A percentile compares a stretch with the other conserved stretches of the same genome.
Evolutionary conservation across 2,888 invertebrate genomes (phyloP).

Genomic region (Loripinus fragilis): DNA sequence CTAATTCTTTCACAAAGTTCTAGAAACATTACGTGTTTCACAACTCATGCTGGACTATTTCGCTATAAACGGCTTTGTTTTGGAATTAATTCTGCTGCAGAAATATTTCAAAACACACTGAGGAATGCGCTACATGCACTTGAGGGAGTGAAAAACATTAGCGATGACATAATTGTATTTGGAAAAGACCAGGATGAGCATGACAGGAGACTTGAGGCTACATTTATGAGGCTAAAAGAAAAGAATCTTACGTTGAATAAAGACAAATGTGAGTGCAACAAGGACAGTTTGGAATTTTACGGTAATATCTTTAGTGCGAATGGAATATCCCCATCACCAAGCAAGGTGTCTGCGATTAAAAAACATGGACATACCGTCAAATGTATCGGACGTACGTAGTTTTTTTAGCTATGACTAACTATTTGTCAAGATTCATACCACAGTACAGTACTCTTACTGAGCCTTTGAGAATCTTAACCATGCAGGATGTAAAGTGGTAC

Average conservation of each 20-base stretch:
- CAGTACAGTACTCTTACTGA: slow-evolving; percentile 55
- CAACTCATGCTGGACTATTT: slow-evolving; percentile 51
- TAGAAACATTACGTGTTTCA: slow-evolving; percentile 63
- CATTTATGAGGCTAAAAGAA: slow-evolving; percentile 36
- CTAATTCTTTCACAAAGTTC: slow-evolving; percentile 55
- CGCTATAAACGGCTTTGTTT: slow-evolving; percentile 39
- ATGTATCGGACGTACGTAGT: slow-evolving; percentile 53
- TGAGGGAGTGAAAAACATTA: slow-evolving; percentile 51
- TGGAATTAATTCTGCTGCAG: slow-evolving; percentile 39
- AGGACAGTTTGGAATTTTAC: slow-evolving; percentile 46
- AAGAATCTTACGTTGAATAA: slow-evolving; percentile 51
- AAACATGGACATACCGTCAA: slow-evolving; percentile 42
- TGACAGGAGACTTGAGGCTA: slow-evolving; percentile 40
- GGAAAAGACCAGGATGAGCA: slow-evolving; percentile 53
- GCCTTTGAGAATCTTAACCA: slow-evolving; percentile 59
- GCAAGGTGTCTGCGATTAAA: slow-evolving; percentile 55
- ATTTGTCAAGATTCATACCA: slow-evolving; percentile 62
- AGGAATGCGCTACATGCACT: slow-evolving; percentile 6
- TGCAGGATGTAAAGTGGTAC: slow-evolving; percentile 33
- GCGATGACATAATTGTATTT: slow-evolving; percentile 63
- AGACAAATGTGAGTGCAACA: slow-evolving; percentile 51
- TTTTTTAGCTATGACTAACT: slow-evolving; percentile 65
- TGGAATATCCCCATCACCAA: slow-evolving; percentile 44
- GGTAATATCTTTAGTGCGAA: slow-evolving; percentile 42
- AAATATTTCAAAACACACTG: slow-evolving; percentile 31